Evolutionary conservation across 2,113 vertebrate species (phyloP), one percentile per base, ranked within the genome.

Genomic region (Oryzias curvinotus): DNA sequence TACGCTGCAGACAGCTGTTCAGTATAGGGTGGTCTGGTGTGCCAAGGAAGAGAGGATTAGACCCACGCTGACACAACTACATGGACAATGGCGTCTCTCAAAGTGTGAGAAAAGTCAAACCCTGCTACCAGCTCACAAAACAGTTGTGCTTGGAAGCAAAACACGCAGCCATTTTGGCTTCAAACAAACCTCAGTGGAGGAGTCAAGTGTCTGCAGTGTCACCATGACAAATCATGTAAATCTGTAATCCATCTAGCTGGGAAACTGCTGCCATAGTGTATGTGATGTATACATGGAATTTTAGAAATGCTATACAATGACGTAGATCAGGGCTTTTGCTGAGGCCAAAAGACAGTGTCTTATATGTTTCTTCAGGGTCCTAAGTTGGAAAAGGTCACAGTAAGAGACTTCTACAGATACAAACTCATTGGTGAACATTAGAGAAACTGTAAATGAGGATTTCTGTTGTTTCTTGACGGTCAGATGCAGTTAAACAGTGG

Each of bases 1-100:
- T 82, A 70, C 73, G 73, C 75, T 58, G 41, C 46, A 74, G 75
- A 82, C 87, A 87, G 84, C 87, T 89, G 87, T 56, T 65, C 56
- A 58, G 65, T 51, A 56, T 57, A 43, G 55, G 79, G 71, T 71
- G 78, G 70, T 70, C 73, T 48, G 44, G 14, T 42, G 57, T 57
- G 73, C 73, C 66, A 87, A 83, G 77, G 87, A 89, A 87, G 74
- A n/a, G 41, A 69, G n/a, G 52, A 54, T 62, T 54, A 14, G 26
- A 52, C 70, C 48, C 30, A 26, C 26, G 45, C n/a, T 68, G 15
- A 67, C 54, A 1, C 14, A 55, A 41, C 52, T 36, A 26, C 41
- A 70, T 57, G 45, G 50, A 67, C 61, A 77, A 52, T 0, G 54
- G 49, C 16, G 43, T 52, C 16, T 49, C 52, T 42, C 47, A 21